A percentile compares a stretch with the other conserved stretches of the same genome.
Conservation (phyloP, 2,797 vertebrate genomes). For the Premnoplex brunnescens region DNA sequence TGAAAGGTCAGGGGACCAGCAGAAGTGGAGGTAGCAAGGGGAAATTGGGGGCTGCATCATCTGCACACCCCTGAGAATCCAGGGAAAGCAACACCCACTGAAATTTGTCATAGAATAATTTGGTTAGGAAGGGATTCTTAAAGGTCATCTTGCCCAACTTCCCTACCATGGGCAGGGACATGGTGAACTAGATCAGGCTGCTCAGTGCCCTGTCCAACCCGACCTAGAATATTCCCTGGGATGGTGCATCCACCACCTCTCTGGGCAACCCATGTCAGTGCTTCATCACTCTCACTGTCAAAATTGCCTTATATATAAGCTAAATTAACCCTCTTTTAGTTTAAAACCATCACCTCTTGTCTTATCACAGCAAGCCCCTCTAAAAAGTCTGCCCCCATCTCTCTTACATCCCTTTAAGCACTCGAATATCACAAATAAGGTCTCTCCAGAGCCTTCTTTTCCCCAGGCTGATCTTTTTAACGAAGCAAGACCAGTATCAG, state of each 20-base stretch:
- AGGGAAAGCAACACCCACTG: not conserved
- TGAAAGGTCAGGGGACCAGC: not conserved
- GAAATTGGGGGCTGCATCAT: not conserved
- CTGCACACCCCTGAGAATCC: not conserved
- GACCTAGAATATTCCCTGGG: not conserved
- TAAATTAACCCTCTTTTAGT: accelerated
- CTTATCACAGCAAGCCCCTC: not conserved
- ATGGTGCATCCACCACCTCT: not conserved
- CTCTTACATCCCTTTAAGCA: not conserved
- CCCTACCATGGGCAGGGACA: not conserved
- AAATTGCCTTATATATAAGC: not conserved
- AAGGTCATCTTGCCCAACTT: not conserved
- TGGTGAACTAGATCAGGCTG: not conserved
- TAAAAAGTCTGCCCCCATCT: not conserved
- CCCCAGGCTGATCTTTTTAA: not conserved
- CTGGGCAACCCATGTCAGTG: not conserved
- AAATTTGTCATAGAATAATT: not conserved
- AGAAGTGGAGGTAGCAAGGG: not conserved
- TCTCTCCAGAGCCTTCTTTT: not conserved
- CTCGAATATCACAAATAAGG: not conserved
- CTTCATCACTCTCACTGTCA: not conserved
- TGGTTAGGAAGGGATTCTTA: not conserved
- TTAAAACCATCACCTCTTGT: not conserved
- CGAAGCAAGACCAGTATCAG: not conserved
- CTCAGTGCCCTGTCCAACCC: not conserved